Percentiles rank a stretch among this genome's conserved stretches.
Conservation (phyloP, 1,140 invertebrate genomes). For the Elysia chlorotica region DNA sequence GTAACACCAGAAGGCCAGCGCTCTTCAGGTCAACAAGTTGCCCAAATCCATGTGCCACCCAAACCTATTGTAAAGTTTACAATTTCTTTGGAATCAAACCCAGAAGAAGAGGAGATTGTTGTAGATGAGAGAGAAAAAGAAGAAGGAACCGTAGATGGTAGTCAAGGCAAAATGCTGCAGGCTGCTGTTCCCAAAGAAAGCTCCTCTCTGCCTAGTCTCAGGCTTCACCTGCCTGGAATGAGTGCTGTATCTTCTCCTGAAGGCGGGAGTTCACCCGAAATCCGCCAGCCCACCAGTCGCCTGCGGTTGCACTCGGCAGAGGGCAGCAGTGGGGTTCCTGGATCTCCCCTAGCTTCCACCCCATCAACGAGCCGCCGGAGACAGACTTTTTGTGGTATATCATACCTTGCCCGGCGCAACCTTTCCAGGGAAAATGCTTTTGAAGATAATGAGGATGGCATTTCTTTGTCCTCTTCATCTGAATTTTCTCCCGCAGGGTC, state of each 20-base stretch:
- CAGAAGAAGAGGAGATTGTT: slow-evolving; percentile 4
- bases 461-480: slow-evolving; percentile 39
- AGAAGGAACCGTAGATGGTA: not conserved
- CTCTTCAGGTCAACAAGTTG: too few species aligned
- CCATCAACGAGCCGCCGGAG: slow-evolving; percentile 15
- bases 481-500: slow-evolving; percentile 43
- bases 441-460: slow-evolving; percentile 40
- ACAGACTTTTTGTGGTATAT: not conserved
- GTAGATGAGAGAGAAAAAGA: not conserved
- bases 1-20: too few species aligned
- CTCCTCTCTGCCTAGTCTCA: slow-evolving; percentile 5
- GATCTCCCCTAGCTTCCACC: slow-evolving; percentile 22
- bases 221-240: not conserved
- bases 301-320: slow-evolving; percentile 16
- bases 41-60: too few species aligned
- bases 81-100: slow-evolving; percentile 16
- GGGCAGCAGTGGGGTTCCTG: too few species aligned
- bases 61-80: slow-evolving; percentile 18
- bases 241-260: slow-evolving; percentile 5
- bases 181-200: slow-evolving; percentile 9
- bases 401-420: slow-evolving; percentile 15
- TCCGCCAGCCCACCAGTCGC: not conserved
- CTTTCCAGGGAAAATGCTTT: slow-evolving; percentile 24
- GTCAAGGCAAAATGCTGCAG: not conserved
- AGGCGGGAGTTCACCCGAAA: slow-evolving; percentile 18